Base-by-base conservation (phyloP, 2,797 vertebrate species). In the Anguilla marmorata region DNA sequence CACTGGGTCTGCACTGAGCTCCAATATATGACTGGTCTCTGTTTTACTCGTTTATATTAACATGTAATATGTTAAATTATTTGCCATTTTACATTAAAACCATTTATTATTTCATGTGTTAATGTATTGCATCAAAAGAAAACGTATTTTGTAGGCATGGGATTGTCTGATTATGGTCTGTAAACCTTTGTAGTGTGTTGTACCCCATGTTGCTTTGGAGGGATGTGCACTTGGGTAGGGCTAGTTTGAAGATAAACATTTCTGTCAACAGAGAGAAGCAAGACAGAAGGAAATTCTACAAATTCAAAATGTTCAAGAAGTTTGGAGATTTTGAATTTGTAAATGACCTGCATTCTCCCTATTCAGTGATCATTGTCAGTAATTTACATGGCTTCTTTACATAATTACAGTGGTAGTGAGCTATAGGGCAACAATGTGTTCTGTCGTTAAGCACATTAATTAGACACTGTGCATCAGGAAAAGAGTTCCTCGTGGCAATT, bases 61-160 rank as follows among this genome's bases (percentile, higher is more conserved):
- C 80, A 89, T 48, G 63, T 16, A 88, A 82, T 41, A 86, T 80
- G 72, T 85, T 72, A 89, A 86, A 89, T 86, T 86, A 87, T 66
- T 88, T 85, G 24, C 27, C 88, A 76, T 89, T 89, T 86, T 72
- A 37, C 88, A 86, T 58, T 86, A 66, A 87, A 85, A 82, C 48
- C 50, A 50, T 54, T 24, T 85, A 66, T 30, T 14, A 85, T 87
- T 60, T 91, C 72, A 30, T 45, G 60, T 85, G 76, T 85, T 84
- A 85, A 72, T 84, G 86, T 88, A 88, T 27, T 87, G 87, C 69
- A 69, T 89, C 37, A 88, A 86, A 84, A 87, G 21, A 66, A 88
- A 83, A 85, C 88, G 90, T 90, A 24, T 89, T 86, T 90, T 84
- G 86, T 85, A 45, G 87, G 92, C 93, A 94, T 93, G 93, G 89